Evolutionary conservation across 2,888 invertebrate species (phyloP).

Genomic region (Lathronympha strigana): DNA sequence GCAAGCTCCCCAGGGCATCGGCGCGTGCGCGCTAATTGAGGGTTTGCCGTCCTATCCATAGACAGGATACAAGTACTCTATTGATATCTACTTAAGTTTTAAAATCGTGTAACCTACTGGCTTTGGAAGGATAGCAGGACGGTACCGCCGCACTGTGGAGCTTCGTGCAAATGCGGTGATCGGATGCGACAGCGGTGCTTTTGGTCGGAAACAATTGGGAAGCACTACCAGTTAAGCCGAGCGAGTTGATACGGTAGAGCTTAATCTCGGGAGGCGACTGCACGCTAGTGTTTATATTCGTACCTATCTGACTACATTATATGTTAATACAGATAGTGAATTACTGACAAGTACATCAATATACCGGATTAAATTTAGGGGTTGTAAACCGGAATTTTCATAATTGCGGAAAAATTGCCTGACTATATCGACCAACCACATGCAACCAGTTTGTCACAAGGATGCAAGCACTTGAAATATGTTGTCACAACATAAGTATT

Average conservation of each 20-base stretch:
- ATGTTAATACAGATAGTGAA: not conserved
- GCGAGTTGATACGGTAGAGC: conserved; percentile 14
- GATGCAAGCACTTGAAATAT: too few relatives aligned
- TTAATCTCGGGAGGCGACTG: conserved; percentile 19
- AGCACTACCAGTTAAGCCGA: conserved; percentile 49
- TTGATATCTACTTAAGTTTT: not conserved
- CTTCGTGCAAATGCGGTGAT: conserved; percentile 74
- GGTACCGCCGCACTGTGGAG: conserved; percentile 60
- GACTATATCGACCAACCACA: too few relatives aligned
- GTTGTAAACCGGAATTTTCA: too few relatives aligned
- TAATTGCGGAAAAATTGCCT: too few relatives aligned
- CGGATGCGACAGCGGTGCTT: conserved; percentile 68
- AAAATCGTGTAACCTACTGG: not conserved
- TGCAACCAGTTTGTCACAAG: too few relatives aligned
- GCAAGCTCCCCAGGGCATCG: conserved; percentile 68
- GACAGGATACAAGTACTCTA: not conserved
- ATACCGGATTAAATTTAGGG: too few relatives aligned
- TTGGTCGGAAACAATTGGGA: conserved; percentile 63
- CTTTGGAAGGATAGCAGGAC: conserved; percentile 7
- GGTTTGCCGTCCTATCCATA: conserved; percentile 51
- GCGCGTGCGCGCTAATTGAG: conserved; percentile 77
- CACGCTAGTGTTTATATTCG: not conserved
- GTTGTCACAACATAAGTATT: too few relatives aligned
- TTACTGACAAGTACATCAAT: too few relatives aligned
- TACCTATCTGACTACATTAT: not conserved